These are phyloP conservation scores for Prionchulus punctatus DNA, from an alignment of 2,888 invertebrate genomes.

Conservation along the genomic window DNA sequence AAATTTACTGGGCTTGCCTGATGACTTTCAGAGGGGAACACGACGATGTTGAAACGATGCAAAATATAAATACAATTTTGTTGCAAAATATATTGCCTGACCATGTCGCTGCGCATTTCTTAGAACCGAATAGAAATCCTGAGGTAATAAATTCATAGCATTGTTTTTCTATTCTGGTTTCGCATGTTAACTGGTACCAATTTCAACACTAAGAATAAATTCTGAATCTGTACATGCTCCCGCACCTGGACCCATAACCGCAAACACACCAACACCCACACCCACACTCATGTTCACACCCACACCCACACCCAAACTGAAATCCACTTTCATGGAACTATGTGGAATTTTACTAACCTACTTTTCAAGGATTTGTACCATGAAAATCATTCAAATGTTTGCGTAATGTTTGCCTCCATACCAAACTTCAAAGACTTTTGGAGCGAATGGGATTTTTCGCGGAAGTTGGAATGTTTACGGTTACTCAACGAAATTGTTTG, in stretches of 20 bases:
- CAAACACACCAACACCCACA: no score
- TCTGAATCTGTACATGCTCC: no score
- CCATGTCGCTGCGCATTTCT: conserved; percentile 83
- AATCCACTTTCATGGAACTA: neutral
- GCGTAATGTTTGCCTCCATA: conserved; percentile 95
- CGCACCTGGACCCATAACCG: no score
- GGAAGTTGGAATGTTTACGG: conserved; percentile 79
- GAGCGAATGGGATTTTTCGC: conserved; percentile 86
- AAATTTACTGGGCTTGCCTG: conserved; percentile 84
- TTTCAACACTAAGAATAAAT: no score
- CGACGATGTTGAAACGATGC: conserved; percentile 85
- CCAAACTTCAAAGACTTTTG: conserved; percentile 95
- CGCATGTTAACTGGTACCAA: no score
- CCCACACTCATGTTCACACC: no score
- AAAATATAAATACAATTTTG: conserved; percentile 86
- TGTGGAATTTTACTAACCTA: conserved; percentile 5
- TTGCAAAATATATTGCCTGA: conserved; percentile 88
- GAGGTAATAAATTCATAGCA: conserved; percentile 39
- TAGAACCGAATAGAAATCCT: conserved; percentile 51
- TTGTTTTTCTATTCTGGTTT: neutral
- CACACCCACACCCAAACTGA: no score
- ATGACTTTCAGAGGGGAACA: conserved; percentile 74
- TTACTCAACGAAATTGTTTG: conserved; percentile 91
- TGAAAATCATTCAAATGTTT: conserved; percentile 75
- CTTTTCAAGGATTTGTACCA: conserved; percentile 65